Base-by-base conservation (phyloP, 2,113 vertebrate genomes). In the Lepidothrix coronata region DNA sequence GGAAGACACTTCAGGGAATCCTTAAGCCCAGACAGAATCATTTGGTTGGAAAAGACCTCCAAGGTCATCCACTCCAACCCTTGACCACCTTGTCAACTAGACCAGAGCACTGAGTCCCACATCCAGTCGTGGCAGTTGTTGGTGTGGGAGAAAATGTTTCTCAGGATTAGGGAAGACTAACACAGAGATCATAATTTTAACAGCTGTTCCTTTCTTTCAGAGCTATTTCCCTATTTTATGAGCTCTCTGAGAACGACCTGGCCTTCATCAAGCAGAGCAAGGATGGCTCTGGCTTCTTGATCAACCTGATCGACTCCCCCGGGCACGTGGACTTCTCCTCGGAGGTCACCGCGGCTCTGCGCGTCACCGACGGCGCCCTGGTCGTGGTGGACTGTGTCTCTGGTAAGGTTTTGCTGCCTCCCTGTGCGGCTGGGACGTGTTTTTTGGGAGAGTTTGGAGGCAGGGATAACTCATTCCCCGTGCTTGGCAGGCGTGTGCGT, bases 271-370 rank as follows among this genome's bases (percentile, higher is more conserved):
- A 99, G 98, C 99, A 99, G 89, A 97, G 97, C 97, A 99, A 98
- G 83, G 99, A 99, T 67, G 99, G 99, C 7, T 89, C 96, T 8
- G 99, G 99, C 55, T 99, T 99, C 94, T 98, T 99, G 85, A 99
- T 99, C 97, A 99, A 99, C 95, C 96, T 99, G 91, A 99, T 99
- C 1, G 99, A 99, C 85, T 99, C 99, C 19, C 99, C 99, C 0
- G 99, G 99, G 11, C 99, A 99, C 0, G 99, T 99, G 9, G 99
- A 99, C 94, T 99, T 99, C 96, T 99, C 99, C 18, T 99, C 99
- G 0, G 99, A 99, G 97, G 99, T 99, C 89, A 99, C 99, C 0
- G 99, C 99, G 27, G 99, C 99, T 19, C 98, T 99, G 57, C 98
- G 99, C 27, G 99, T 99, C 93, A 99, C 99, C 3, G 99, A 99